These are phyloP conservation scores for Riparia riparia DNA, from an alignment of 2,113 vertebrate species.

Conservation along the genomic window DNA sequence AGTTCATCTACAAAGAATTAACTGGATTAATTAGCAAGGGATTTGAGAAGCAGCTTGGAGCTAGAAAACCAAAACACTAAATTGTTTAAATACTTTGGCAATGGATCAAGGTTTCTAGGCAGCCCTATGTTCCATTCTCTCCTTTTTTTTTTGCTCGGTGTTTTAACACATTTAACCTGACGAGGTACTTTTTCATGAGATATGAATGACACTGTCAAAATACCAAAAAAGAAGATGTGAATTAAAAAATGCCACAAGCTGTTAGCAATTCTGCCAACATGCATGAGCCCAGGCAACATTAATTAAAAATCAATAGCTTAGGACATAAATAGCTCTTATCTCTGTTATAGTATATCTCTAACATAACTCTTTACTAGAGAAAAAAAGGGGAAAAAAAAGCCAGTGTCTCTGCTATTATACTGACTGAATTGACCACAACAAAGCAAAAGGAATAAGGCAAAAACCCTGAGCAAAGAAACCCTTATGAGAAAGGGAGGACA, in stretches of 20 bases:
- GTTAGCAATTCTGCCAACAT: conserved; percentile 83
- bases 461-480: conserved; percentile 47
- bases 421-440: conserved; percentile 73
- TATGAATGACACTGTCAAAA: conserved; percentile 85
- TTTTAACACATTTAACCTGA: conserved; percentile 86
- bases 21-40: conserved; percentile 89
- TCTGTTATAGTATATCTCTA: conserved; percentile 73
- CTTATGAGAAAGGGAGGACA: conserved; percentile 71
- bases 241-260: conserved; percentile 85
- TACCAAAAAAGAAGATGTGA: conserved; percentile 80
- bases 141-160: conserved; percentile 64
- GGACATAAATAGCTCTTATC: conserved; percentile 80
- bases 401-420: conserved; percentile 71
- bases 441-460: conserved; percentile 70
- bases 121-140: conserved; percentile 79
- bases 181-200: conserved; percentile 81
- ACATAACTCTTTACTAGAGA: conserved; percentile 71
- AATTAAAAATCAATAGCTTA: conserved; percentile 85
- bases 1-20: conserved; percentile 86
- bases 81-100: conserved; percentile 91
- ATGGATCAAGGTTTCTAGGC: conserved; percentile 87
- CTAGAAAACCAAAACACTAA: conserved; percentile 87
- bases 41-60: conserved; percentile 86
- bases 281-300: conserved; percentile 79
- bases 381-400: conserved; percentile 26